Evolutionary conservation across 2,797 vertebrate genomes (phyloP).

Genomic region (Lagocephalus sceleratus): DNA sequence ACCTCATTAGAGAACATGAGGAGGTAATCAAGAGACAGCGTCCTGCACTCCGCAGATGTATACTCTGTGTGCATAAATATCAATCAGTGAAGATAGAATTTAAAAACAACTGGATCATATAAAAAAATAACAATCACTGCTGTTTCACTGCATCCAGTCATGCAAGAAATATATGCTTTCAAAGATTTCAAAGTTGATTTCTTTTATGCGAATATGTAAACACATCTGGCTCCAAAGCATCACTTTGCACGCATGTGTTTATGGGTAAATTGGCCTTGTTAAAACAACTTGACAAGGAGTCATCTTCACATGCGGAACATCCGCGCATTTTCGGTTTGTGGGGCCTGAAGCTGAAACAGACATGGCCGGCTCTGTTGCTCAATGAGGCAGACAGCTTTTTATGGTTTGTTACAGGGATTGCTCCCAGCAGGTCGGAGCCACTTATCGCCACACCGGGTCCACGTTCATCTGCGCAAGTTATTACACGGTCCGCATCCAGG

Average conservation of each 20-base stretch:
- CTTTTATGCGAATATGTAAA: constrained; percentile 38
- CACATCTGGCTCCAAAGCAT: constrained; percentile 50
- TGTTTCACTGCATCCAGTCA: constrained; percentile 19
- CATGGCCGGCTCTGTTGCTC: constrained; percentile 31
- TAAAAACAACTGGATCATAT: constrained; percentile 8
- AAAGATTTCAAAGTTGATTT: constrained; percentile 21
- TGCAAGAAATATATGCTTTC: constrained; percentile 14
- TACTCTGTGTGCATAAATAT: neutral
- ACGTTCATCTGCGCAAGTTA: constrained; percentile 33
- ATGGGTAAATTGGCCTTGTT: constrained; percentile 43
- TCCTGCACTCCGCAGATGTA: neutral
- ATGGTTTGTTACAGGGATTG: constrained; percentile 29
- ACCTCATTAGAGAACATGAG: neutral
- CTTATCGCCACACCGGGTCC: constrained; percentile 12
- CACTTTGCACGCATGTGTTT: constrained; percentile 40
- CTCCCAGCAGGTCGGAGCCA: constrained; percentile 14
- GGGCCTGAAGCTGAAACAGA: constrained; percentile 23
- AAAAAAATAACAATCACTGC: neutral
- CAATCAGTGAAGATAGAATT: neutral
- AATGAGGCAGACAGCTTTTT: constrained; percentile 33
- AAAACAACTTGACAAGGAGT: constrained; percentile 39
- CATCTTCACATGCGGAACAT: constrained; percentile 46
- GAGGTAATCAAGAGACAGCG: neutral
- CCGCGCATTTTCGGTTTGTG: constrained; percentile 15
- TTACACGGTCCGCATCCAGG: constrained; percentile 20